Base-by-base conservation (phyloP, 64 coral and sea anemone species). In the Platygyra sinensis region DNA sequence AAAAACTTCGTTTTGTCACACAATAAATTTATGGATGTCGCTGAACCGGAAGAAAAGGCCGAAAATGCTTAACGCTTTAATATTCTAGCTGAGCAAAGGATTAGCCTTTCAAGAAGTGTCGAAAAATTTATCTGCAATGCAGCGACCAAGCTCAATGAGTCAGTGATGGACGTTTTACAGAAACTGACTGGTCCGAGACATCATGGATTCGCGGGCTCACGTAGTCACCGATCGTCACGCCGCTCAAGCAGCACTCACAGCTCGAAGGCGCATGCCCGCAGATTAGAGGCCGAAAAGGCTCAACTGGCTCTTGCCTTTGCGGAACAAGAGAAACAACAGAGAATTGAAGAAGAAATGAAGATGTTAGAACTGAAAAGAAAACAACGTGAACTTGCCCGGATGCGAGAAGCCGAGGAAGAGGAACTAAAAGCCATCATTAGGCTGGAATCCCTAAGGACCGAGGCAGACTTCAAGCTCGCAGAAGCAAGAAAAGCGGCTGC, bases 271-370 rank as follows among this genome's bases (percentile, higher is more conserved):
- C 86, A 77, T 64, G 72, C 52, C 14, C 52, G 31, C 39, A 55
- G 31, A 15, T 62, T 76, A 30, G 39, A 88, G 36, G 86, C 86
- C 62, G 86, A 73, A 36, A 88, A 88, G 71, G 72, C 86, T 36
- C 73, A 31, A 16, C 52, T 88, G 86, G 73, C 73, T 20, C 19
- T 88, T 27, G n/a, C 16, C 8, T 32, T 88, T 28, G 72, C 73
- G 16, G 73, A 88, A 62, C 30, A 88, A 75, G 67, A 75, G 60
- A 52, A 75, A 77, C 73, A 77, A 7, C 82, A 63, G 29, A 61
- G 18, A 36, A 62, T 86, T 32, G 82, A 86, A 65, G 62, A 59
- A 24, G 60, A 71, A 86, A 60, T 65, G 20, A 86, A 30, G 60
- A 51, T 81, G 24, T 49, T 57, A 57, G 78, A 81, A 30, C 52